phyloP scores from a whole-genome alignment of 1,140 invertebrate species.

The Drosophila tani region DNA sequence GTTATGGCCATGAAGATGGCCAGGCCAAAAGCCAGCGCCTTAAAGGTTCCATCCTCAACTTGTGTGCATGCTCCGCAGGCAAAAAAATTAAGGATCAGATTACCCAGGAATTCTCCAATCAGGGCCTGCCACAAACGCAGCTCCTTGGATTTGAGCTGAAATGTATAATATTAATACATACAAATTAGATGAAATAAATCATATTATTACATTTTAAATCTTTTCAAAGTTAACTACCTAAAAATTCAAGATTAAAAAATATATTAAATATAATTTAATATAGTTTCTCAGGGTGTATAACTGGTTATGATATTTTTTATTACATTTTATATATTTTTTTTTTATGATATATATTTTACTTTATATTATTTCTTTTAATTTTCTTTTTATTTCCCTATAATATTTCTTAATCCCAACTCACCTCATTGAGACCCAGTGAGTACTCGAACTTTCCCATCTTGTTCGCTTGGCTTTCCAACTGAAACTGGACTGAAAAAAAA shows the following conservation, averaged over 20 bases:
- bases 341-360: too few relatives aligned
- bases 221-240: not conserved
- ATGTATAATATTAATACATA: not conserved
- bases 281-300: too few relatives aligned
- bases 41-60: slow-evolving; percentile 89
- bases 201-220: not conserved
- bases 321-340: too few relatives aligned
- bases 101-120: slow-evolving; percentile 93
- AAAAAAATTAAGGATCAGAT: slow-evolving; percentile 92
- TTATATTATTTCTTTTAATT: too few relatives aligned
- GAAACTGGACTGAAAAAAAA: slow-evolving; percentile 47
- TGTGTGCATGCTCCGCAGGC: slow-evolving; percentile 91
- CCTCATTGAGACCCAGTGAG: slow-evolving; percentile 88
- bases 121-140: slow-evolving; percentile 89
- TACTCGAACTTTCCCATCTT: slow-evolving; percentile 86
- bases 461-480: slow-evolving; percentile 16
- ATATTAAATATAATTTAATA: too few relatives aligned
- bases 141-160: slow-evolving; percentile 86
- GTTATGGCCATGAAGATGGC: slow-evolving; percentile 92
- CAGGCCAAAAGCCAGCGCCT: slow-evolving; percentile 94
- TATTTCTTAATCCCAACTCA: not conserved
- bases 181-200: not conserved
- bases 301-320: too few relatives aligned
- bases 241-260: too few relatives aligned
- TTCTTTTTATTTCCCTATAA: too few relatives aligned